Evolutionary conservation across 2,888 invertebrate species (phyloP).

Genomic region (Agrenia bidenticulata): DNA sequence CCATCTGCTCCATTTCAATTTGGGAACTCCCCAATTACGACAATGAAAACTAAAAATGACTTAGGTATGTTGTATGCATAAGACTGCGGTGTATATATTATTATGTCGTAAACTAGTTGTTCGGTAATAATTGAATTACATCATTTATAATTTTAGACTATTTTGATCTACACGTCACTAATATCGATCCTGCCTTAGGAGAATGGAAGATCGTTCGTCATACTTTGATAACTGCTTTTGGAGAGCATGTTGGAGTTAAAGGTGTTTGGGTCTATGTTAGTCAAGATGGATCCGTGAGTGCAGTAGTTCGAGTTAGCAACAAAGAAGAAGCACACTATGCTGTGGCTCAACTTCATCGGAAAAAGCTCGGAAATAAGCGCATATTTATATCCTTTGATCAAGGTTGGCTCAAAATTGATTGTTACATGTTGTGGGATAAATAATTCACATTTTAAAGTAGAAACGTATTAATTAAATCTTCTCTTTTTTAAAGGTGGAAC

Average conservation of each 20-base stretch:
- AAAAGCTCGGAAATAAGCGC: slow-evolving; percentile 76
- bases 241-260: slow-evolving; percentile 32
- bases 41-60: slow-evolving; percentile 23
- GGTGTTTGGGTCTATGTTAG: slow-evolving; percentile 56
- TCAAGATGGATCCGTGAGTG: slow-evolving; percentile 67
- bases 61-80: slow-evolving; percentile 3
- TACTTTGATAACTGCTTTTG: slow-evolving; percentile 26
- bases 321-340: slow-evolving; percentile 67
- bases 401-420: slow-evolving; percentile 54
- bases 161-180: slow-evolving; percentile 36
- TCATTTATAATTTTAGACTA: slow-evolving; percentile 23
- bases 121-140: too few relatives aligned
- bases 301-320: slow-evolving; percentile 69
- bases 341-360: slow-evolving; percentile 79
- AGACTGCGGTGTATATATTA: too few relatives aligned
- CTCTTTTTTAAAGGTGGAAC: slow-evolving; percentile 12
- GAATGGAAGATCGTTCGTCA: slow-evolving; percentile 36
- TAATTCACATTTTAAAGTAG: too few relatives aligned
- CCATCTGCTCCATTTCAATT: background rate
- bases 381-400: slow-evolving; percentile 74
- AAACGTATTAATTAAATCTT: too few relatives aligned
- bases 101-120: too few relatives aligned
- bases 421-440: background rate
- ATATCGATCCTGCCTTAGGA: slow-evolving; percentile 33
- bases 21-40: background rate